Evolutionary conservation across 2,888 invertebrate genomes (phyloP).

Genomic region (Liopterus haemorrhoidalis): DNA sequence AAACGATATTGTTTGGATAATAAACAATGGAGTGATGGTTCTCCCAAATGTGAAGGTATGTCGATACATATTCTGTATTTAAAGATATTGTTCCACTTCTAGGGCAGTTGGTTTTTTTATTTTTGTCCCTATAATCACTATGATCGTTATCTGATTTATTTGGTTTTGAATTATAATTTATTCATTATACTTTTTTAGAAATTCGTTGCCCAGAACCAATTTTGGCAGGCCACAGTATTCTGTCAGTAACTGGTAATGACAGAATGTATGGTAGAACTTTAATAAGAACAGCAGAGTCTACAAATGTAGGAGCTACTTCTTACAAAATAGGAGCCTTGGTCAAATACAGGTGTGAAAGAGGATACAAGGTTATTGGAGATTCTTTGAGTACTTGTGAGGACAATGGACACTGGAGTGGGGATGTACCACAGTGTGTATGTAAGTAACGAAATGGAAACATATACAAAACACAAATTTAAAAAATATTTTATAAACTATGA

Average conservation of each 20-base stretch:
- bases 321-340: constrained; percentile 81
- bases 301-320: constrained; percentile 62
- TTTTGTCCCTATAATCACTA: constrained; percentile 15
- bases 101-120: constrained; percentile 5
- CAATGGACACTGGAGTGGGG: constrained; percentile 78
- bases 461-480: not conserved
- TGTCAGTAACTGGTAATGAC: constrained; percentile 87
- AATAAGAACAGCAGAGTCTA: constrained; percentile 65
- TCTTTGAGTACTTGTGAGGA: constrained; percentile 81
- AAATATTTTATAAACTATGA: constrained; percentile 8
- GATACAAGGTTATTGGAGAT: constrained; percentile 81
- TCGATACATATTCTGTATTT: constrained; percentile 3
- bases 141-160: constrained; percentile 1
- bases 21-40: constrained; percentile 75
- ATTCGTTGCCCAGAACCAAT: constrained; percentile 81
- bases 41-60: constrained; percentile 86
- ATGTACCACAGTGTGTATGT: constrained; percentile 79
- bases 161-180: not conserved
- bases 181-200: constrained; percentile 51
- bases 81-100: constrained; percentile 3
- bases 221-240: constrained; percentile 75
- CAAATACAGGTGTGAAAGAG: constrained; percentile 84
- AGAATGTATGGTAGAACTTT: constrained; percentile 80
- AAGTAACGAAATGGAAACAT: constrained; percentile 43
- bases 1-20: constrained; percentile 67